A percentile compares a stretch with the other conserved stretches of the same genome.
phyloP scores from a whole-genome alignment of 2,113 vertebrate species.

The Polypterus senegalus region DNA sequence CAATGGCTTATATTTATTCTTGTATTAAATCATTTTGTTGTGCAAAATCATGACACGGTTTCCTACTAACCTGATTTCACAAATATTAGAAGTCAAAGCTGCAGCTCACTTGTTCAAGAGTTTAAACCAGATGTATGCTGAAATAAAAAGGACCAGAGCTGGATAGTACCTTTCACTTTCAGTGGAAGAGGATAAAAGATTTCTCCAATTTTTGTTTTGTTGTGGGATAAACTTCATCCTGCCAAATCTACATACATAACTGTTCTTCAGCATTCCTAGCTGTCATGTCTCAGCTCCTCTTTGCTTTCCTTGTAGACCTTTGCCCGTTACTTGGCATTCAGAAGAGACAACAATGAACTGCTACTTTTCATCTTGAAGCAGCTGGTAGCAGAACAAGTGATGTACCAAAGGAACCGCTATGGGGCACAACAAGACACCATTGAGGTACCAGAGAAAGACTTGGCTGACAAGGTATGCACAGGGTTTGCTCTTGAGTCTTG shows the following conservation, averaged over 20 bases:
- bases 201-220: not conserved
- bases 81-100: too few relatives aligned
- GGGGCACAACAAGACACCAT: slow-evolving; percentile 80
- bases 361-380: slow-evolving; percentile 93
- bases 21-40: too few relatives aligned
- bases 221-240: not conserved
- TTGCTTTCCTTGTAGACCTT: slow-evolving; percentile 58
- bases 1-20: too few relatives aligned
- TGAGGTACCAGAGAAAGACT: slow-evolving; percentile 81
- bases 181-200: not conserved
- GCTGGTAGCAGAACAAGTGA: slow-evolving; percentile 78
- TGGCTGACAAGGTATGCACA: slow-evolving; percentile 73
- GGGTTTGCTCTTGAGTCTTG: not conserved
- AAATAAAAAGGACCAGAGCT: too few relatives aligned
- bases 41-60: too few relatives aligned
- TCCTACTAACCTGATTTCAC: too few relatives aligned
- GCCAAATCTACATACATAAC: not conserved
- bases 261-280: not conserved
- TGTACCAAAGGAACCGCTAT: slow-evolving; percentile 86
- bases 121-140: too few relatives aligned
- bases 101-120: too few relatives aligned
- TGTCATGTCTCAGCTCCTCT: not conserved
- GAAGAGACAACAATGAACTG: slow-evolving; percentile 89
- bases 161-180: too few relatives aligned
- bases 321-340: slow-evolving; percentile 85